A percentile compares a stretch with the other conserved stretches of the same genome.
Conservation (phyloP, 2,113 vertebrate species). For the Pluvialis apricaria region DNA sequence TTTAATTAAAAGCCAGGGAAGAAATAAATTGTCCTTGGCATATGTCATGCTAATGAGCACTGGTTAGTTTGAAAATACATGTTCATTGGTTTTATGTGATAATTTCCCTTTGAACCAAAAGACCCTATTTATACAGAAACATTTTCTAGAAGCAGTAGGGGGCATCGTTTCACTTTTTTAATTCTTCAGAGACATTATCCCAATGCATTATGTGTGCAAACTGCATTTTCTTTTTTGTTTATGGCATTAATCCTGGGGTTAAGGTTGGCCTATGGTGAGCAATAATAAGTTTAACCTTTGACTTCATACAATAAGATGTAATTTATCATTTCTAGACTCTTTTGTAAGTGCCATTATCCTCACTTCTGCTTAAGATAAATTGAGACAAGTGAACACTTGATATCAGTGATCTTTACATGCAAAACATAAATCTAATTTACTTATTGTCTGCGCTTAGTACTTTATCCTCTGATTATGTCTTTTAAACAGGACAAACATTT, state of each 20-base stretch:
- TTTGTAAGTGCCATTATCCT: constrained; percentile 3
- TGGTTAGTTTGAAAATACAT: neutral
- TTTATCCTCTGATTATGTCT: neutral
- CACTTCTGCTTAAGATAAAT: constrained; percentile 42
- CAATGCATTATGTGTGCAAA: neutral
- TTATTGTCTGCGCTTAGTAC: neutral
- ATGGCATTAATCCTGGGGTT: constrained; percentile 70
- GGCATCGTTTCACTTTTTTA: constrained; percentile 71
- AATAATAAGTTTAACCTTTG: constrained; percentile 75
- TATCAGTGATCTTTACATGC: neutral
- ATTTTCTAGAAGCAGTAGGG: constrained; percentile 60
- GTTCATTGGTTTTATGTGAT: neutral
- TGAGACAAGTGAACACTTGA: neutral
- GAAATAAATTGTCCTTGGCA: neutral
- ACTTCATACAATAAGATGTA: constrained; percentile 49
- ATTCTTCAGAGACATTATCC: constrained; percentile 60
- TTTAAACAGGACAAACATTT: neutral
- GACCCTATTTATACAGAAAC: neutral
- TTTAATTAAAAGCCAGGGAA: constrained; percentile 40
- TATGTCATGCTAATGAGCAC: neutral
- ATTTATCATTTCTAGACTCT: constrained; percentile 66
- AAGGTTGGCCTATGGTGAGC: constrained; percentile 64
- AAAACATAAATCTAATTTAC: neutral
- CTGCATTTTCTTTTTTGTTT: constrained; percentile 62
- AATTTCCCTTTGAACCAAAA: constrained; percentile 1